Conservation (phyloP, 2,113 vertebrate species). For the Arvicanthis niloticus region DNA sequence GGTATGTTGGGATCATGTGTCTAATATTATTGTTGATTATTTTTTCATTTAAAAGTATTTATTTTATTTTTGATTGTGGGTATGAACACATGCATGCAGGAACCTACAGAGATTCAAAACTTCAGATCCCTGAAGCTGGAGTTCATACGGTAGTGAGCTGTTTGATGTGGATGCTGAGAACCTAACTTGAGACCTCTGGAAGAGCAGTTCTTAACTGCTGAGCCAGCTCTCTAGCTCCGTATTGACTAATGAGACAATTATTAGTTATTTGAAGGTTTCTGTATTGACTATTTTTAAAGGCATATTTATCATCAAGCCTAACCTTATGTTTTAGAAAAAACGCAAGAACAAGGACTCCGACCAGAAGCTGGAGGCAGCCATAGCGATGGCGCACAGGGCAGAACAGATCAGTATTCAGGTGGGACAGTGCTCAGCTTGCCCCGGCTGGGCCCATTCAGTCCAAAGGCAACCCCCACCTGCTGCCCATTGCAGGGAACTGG, state of each 20-base stretch:
- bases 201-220: neutral
- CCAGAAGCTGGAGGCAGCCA: slow-evolving; percentile 71
- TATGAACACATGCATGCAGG: neutral
- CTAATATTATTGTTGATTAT: slow-evolving; percentile 8
- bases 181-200: neutral
- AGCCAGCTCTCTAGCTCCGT: neutral
- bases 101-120: neutral
- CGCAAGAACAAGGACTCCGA: slow-evolving; percentile 68
- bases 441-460: neutral
- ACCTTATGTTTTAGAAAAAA: slow-evolving; percentile 78
- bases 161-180: neutral
- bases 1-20: slow-evolving; percentile 25
- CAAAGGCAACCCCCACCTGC: neutral
- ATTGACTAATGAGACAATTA: too few species aligned
- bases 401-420: slow-evolving; percentile 78
- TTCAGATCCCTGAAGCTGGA: neutral
- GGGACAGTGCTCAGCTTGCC: neutral
- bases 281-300: neutral
- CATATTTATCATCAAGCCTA: slow-evolving; percentile 45
- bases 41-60: neutral
- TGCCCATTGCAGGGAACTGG: neutral
- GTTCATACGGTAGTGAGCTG: neutral
- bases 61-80: neutral
- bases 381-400: slow-evolving; percentile 80
- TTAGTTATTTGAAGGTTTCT: neutral